Conservation (phyloP, 2,888 invertebrate species). For the Latrodectus hesperus region DNA sequence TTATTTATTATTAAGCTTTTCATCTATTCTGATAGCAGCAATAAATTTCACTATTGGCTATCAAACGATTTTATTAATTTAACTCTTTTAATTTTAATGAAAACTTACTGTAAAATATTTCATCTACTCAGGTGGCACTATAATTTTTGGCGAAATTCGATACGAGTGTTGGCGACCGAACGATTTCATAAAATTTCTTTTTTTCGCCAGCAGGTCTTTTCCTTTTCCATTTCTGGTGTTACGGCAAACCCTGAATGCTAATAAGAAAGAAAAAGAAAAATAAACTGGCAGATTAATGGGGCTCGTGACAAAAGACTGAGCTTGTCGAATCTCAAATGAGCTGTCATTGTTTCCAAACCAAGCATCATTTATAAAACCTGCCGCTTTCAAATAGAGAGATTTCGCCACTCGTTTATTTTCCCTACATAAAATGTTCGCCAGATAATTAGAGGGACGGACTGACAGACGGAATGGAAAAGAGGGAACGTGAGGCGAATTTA, state of each 20-base stretch:
- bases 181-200: constrained; percentile 17
- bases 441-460: constrained; percentile 67
- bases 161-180: constrained; percentile 45
- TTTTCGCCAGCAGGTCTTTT: constrained; percentile 15
- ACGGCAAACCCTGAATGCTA: constrained; percentile 62
- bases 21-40: too few relatives aligned
- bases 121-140: neutral
- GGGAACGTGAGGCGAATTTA: constrained; percentile 49
- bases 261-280: constrained; percentile 63
- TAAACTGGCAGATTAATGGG: constrained; percentile 66
- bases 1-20: too few relatives aligned
- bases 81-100: too few relatives aligned
- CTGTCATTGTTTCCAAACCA: constrained; percentile 67
- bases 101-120: neutral
- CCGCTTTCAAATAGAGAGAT: constrained; percentile 65
- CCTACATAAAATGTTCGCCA: constrained; percentile 61
- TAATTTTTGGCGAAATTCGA: constrained; percentile 38
- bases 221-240: constrained; percentile 1
- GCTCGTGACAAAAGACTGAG: constrained; percentile 68
- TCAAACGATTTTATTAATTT: too few relatives aligned
- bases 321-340: constrained; percentile 69
- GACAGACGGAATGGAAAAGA: constrained; percentile 63
- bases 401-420: constrained; percentile 67
- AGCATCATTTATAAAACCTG: constrained; percentile 67
- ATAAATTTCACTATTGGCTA: too few relatives aligned